A percentile compares a stretch with the other conserved stretches of the same genome.
phyloP scores from a whole-genome alignment of 2,797 vertebrate species.

The Scleropages formosus region DNA sequence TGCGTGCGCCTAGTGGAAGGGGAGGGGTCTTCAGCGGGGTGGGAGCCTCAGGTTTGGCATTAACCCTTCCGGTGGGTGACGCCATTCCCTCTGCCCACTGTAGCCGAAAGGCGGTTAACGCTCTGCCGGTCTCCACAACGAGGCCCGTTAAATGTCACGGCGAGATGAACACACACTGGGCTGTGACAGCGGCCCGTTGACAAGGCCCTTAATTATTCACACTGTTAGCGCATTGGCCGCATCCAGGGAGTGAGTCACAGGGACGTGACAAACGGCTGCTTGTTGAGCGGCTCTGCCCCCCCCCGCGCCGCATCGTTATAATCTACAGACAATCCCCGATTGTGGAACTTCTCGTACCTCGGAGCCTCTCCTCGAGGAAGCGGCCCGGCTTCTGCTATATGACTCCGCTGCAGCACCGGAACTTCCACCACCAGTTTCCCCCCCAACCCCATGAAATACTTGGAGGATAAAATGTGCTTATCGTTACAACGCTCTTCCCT shows the following conservation, averaged over 20 bases:
- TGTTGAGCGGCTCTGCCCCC: no score
- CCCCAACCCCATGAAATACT: no score
- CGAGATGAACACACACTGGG: conserved; percentile 46
- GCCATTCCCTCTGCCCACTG: no score
- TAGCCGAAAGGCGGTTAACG: no score
- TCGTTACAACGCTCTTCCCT: neutral
- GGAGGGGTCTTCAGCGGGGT: conserved; percentile 48
- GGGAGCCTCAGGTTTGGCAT: conserved; percentile 54
- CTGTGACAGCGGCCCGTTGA: conserved; percentile 30
- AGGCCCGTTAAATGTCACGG: no score
- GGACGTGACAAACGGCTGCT: conserved; percentile 11
- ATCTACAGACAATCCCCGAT: conserved; percentile 59
- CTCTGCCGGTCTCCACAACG: no score
- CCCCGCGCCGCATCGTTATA: no score
- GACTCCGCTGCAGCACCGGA: conserved; percentile 5
- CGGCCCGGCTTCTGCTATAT: neutral
- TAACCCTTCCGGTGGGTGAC: conserved; percentile 68
- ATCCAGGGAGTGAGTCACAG: neutral
- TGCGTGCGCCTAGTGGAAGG: conserved; percentile 68
- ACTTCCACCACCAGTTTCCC: no score
- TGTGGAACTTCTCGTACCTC: conserved; percentile 62
- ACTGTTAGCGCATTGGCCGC: neutral
- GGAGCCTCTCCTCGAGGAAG: conserved; percentile 4
- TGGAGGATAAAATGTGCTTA: neutral
- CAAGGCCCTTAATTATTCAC: neutral